phyloP scores from a whole-genome alignment of 2,888 invertebrate genomes.

The Ischnura elegans region DNA sequence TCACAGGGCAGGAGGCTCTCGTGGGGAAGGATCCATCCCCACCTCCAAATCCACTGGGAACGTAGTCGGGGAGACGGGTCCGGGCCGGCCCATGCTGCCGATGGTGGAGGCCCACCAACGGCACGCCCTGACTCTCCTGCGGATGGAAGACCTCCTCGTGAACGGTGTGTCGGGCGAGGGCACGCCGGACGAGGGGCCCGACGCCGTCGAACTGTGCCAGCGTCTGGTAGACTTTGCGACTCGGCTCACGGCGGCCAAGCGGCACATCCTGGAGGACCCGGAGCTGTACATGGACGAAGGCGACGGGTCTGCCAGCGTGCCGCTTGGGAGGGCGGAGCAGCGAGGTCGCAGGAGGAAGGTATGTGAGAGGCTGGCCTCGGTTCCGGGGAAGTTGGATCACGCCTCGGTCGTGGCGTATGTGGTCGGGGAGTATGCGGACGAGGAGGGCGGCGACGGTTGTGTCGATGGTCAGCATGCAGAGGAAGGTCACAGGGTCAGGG shows the following conservation, averaged over 20 bases:
- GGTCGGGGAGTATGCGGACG: slow-evolving; percentile 79
- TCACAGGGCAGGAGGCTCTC: slow-evolving; percentile 25
- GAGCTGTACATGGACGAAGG: slow-evolving; percentile 82
- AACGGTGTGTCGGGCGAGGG: slow-evolving; percentile 83
- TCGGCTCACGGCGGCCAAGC: slow-evolving; percentile 88
- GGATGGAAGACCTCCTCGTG: slow-evolving; percentile 87
- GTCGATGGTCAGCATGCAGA: not conserved
- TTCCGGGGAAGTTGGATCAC: slow-evolving; percentile 94
- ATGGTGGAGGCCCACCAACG: slow-evolving; percentile 87
- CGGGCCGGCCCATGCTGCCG: slow-evolving; percentile 77
- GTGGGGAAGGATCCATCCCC: slow-evolving; percentile 50
- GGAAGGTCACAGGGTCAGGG: not conserved
- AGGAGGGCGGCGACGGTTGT: not conserved
- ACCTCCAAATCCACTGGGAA: slow-evolving; percentile 66
- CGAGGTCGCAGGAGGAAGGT: slow-evolving; percentile 84
- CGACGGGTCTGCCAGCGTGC: slow-evolving; percentile 74
- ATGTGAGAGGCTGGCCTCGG: slow-evolving; percentile 86
- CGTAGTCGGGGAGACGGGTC: slow-evolving; percentile 57
- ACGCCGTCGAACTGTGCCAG: slow-evolving; percentile 84
- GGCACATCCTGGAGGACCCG: slow-evolving; percentile 89
- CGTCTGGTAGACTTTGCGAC: slow-evolving; percentile 88
- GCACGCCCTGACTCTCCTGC: slow-evolving; percentile 86
- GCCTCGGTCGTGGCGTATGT: slow-evolving; percentile 91
- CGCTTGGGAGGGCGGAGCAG: slow-evolving; percentile 83
- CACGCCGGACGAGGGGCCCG: slow-evolving; percentile 78